Evolutionary conservation across 2,113 vertebrate species (phyloP), one percentile per base, ranked within the genome.

Genomic region (Gambusia holbrooki): DNA sequence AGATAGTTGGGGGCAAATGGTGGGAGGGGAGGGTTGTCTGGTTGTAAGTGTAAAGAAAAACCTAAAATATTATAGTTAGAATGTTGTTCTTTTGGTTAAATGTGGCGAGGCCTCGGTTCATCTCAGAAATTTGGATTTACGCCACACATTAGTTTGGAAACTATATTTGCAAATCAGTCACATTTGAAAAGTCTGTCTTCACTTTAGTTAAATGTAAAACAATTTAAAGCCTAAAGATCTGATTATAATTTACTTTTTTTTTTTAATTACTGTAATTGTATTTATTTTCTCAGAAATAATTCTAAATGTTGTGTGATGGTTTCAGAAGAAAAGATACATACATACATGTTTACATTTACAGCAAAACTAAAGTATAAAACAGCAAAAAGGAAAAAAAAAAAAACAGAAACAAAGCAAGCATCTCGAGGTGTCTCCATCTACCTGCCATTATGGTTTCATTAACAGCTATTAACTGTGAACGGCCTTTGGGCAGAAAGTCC

Each of bases 401-500:
- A 70, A 69, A 85, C 64, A 76, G 69, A 27, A 48, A 29, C n/a
- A 58, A 58, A 58, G 72, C 77, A 77, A 66, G 87, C 84, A 82
- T 81, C 79, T 76, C 15, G 65, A 90, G 80, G 82, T 81, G 84
- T 85, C 48, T 83, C 63, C 54, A 73, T 86, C 80, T 77, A 84
- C 71, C 79, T 84, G 78, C 84, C 78, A 83, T 80, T 73, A 77
- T n/a, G 42, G 37, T 84, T 83, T 88, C 84, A 92, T 89, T 87
- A 92, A 93, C 93, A 87, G 92, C 86, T 91, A 77, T 90, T 94
- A 93, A 95, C 93, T 92, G 92, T 93, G 74, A 93, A 92, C 88
- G 90, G 92, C 93, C 90, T 81, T 73, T 90, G 93, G 93, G 93
- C 88, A 92, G 58, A 89, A 87, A 84, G 83, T 93, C 88, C 85